These are phyloP conservation scores for Proterorhinus semilunaris DNA, from an alignment of 2,113 vertebrate genomes.

Conservation along the genomic window DNA sequence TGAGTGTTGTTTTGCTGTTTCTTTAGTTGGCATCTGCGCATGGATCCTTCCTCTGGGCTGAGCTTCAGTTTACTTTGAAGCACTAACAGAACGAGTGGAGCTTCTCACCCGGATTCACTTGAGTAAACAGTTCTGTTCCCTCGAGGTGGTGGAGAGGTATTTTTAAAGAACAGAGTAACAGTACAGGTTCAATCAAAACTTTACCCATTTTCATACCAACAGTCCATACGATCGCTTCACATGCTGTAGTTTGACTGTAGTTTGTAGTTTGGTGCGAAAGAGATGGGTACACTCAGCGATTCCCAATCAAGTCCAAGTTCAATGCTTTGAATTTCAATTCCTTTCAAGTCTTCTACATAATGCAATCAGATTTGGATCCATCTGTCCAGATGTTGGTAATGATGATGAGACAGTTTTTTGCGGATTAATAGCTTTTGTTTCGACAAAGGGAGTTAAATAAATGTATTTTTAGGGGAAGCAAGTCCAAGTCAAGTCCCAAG, in stretches of 20 bases:
- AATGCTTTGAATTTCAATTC: too few relatives aligned
- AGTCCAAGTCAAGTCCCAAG: too few relatives aligned
- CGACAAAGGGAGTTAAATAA: too few relatives aligned
- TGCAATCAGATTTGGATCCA: too few relatives aligned
- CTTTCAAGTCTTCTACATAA: too few relatives aligned
- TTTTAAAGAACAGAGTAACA: slow-evolving; percentile 40
- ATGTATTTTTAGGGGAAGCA: too few relatives aligned
- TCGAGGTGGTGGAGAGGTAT: slow-evolving; percentile 21
- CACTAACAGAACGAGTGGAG: slow-evolving; percentile 26
- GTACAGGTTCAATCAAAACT: slow-evolving; percentile 32
- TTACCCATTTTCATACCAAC: background rate
- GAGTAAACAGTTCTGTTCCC: slow-evolving; percentile 15
- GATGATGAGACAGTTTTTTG: too few relatives aligned
- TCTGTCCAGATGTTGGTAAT: too few relatives aligned
- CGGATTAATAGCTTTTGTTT: too few relatives aligned
- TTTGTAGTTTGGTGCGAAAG: too few relatives aligned
- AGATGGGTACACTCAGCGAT: too few relatives aligned
- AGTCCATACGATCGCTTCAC: background rate
- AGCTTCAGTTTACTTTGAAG: slow-evolving; percentile 34
- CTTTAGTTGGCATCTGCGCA: slow-evolving; percentile 33
- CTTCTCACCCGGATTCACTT: slow-evolving; percentile 16
- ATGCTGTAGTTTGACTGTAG: background rate
- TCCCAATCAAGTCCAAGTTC: too few relatives aligned
- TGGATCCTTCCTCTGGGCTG: slow-evolving; percentile 28
- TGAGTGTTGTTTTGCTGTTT: slow-evolving; percentile 38